Percentiles rank a stretch among this genome's conserved stretches.
Evolutionary conservation across 1,140 invertebrate genomes (phyloP).

Genomic region (Sipha flava): DNA sequence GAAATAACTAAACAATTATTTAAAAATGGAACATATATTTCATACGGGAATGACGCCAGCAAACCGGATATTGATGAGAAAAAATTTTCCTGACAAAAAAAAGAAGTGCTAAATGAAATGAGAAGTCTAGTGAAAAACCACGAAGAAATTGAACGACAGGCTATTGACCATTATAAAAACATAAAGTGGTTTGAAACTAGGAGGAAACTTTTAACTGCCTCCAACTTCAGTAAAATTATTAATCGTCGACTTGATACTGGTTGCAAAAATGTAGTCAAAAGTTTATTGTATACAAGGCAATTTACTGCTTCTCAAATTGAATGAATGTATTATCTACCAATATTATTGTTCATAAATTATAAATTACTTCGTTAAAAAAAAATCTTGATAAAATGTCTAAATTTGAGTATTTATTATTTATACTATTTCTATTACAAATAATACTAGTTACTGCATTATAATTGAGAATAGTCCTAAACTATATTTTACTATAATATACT

Average conservation of each 20-base stretch:
- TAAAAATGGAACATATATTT: background rate
- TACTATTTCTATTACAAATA: no score
- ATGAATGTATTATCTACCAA: no score
- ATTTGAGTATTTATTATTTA: no score
- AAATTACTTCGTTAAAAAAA: no score
- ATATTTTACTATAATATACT: no score
- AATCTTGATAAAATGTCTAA: no score
- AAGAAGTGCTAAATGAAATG: background rate
- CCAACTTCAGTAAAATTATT: no score
- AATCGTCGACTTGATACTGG: no score
- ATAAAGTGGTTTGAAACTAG: background rate
- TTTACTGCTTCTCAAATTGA: background rate
- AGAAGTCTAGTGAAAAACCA: background rate
- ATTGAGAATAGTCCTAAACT: no score
- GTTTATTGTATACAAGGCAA: background rate
- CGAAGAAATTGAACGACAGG: background rate
- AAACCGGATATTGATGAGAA: background rate
- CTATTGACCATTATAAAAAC: background rate
- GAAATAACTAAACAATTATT: background rate
- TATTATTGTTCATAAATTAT: no score
- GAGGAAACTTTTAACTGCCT: background rate
- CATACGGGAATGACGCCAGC: background rate
- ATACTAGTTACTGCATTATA: no score
- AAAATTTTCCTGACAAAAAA: background rate
- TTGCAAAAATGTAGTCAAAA: background rate